Percentiles rank a stretch among this genome's conserved stretches.
phyloP scores from a whole-genome alignment of 2,113 vertebrate species.

The Oryzias javanicus region DNA sequence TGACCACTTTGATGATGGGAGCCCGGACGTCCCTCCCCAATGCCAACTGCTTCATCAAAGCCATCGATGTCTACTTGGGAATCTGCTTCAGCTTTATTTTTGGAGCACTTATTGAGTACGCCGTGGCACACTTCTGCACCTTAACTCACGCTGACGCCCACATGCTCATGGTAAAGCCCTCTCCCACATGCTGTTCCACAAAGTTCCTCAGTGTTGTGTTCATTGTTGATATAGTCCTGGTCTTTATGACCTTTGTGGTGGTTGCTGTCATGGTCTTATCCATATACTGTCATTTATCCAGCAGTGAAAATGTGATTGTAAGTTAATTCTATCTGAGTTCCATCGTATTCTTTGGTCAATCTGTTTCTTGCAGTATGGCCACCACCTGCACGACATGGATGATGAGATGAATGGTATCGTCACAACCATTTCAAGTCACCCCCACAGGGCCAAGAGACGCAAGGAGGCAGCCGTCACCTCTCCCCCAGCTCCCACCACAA shows the following conservation, averaged over 20 bases:
- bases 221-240: constrained; percentile 8
- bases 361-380: constrained; percentile 63
- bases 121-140: constrained; percentile 88
- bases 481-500: constrained; percentile 28
- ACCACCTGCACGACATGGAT: constrained; percentile 75
- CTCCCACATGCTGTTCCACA: background rate
- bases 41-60: constrained; percentile 91
- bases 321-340: background rate
- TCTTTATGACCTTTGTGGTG: constrained; percentile 17
- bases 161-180: constrained; percentile 73
- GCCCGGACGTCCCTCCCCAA: constrained; percentile 87
- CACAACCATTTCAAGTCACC: constrained; percentile 76
- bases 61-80: constrained; percentile 88
- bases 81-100: constrained; percentile 94
- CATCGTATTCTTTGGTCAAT: background rate
- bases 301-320: background rate
- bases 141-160: constrained; percentile 74
- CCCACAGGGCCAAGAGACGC: constrained; percentile 66
- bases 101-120: constrained; percentile 86
- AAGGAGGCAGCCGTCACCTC: constrained; percentile 45
- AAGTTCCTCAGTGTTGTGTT: background rate
- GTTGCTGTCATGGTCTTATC: constrained; percentile 6
- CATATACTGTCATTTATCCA: background rate
- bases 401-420: constrained; percentile 83
- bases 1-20: constrained; percentile 93